Evolutionary conservation across 2,888 invertebrate species (phyloP), one percentile per base, ranked within the genome.

Genomic region (Vandiemenella viatica): DNA sequence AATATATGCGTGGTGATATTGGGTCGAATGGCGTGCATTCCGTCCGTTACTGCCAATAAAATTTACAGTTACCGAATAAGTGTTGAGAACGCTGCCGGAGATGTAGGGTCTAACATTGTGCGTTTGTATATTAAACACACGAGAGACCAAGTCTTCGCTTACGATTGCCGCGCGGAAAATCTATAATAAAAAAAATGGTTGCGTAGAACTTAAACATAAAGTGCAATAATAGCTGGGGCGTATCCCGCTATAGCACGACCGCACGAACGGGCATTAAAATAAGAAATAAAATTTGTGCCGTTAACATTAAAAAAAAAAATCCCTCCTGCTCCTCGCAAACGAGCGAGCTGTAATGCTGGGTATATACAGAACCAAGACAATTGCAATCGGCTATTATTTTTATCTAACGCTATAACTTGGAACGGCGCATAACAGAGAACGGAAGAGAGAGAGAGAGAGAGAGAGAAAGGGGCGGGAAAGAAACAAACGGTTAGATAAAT

Each of bases 331-430:
- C 41, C 23, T 18, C 21, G 22, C n/a, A n/a, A n/a, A n/a, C n/a
- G n/a, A n/a, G n/a, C n/a, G n/a, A n/a, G n/a, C n/a, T n/a, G n/a
- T n/a, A n/a, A n/a, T n/a, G n/a, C n/a, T n/a, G n/a, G n/a, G 17
- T 46, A n/a, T n/a, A 22, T 41, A 40, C 23, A 19, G 49, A 48
- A 40, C 43, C 49, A 52, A 52, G 48, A 51, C 52, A 49, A 54
- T 50, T 52, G 52, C 54, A 46, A 54, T 54, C 54, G 50, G 48
- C 50, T 50, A 48, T 54, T 54, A 52, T 49, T 52, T 54, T 54
- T 54, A 54, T 54, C 52, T 54, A 43, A 46, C 26, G 54, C 50
- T 49, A 50, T 50, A 52, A 52, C 52, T 54, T 48, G 49, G 46
- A 54, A 54, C 46, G 46, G 42, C 49, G 48, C 19, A 46, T 44